Evolutionary conservation across 2,113 vertebrate genomes (phyloP), one percentile per base, ranked within the genome.

Genomic region (Oncorhynchus clarkii): DNA sequence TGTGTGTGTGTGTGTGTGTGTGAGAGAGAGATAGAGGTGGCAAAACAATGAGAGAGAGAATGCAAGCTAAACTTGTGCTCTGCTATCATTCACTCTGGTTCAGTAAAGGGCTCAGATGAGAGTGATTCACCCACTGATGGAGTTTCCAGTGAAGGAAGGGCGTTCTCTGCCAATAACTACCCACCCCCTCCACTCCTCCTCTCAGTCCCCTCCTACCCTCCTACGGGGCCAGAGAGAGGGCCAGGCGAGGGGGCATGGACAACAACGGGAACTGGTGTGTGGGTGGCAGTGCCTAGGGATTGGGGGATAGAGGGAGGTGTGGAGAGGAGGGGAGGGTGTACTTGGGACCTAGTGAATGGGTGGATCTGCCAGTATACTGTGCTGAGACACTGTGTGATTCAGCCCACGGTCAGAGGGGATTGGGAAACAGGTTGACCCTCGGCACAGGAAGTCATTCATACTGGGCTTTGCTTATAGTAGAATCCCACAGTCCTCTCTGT

Each of bases 261-360:
- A 75, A 87, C 82, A 85, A 87, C 86, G 80, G 84, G 90, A 90
- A 88, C 78, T 85, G 78, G 77, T 88, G 89, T 85, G 91, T 91
- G 90, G 92, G 90, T 91, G 86, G 91, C 85, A 90, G 78, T 92
- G 92, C 90, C 90, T 90, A 82, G 88, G 88, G 89, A 88, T 82
- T 60, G 70, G 48, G 11, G 75, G 12, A 77, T 34, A 72, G 24
- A 72, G 73, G 77, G 70, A 71, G 71, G 67, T 29, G 26, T 31
- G 72, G 90, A 90, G 64, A 20, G 78, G 82, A 80, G 78, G 81
- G 88, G 84, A 79, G 83, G 83, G 70, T 74, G 77, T 68, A 88
- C 76, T 85, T 77, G 78, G 77, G 68, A 79, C 29, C 12, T 79
- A 81, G 39, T 13, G 79, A 80, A 66, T 72, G 77, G 76, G 89